phyloP scores from a whole-genome alignment of 2,888 invertebrate genomes.

The Conus canariensis region DNA sequence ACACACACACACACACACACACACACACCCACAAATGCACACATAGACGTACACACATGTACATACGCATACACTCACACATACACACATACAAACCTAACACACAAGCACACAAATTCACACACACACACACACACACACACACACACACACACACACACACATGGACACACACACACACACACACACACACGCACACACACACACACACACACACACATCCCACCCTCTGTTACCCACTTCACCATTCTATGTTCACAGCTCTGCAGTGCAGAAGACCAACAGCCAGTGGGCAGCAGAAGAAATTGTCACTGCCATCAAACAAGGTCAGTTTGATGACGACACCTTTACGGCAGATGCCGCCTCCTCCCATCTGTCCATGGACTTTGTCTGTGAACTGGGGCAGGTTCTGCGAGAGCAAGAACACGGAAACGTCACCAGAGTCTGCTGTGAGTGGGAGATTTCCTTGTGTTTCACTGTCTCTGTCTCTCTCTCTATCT shows the following conservation, averaged over 20 bases:
- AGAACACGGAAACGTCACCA: conserved; percentile 25
- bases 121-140: too few relatives aligned
- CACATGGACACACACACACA: too few relatives aligned
- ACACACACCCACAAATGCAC: too few relatives aligned
- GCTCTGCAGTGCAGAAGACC: conserved; percentile 32
- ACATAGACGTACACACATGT: too few relatives aligned
- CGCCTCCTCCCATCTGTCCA: conserved; percentile 52
- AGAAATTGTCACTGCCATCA: conserved; percentile 60
- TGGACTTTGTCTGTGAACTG: conserved; percentile 55
- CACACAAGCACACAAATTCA: too few relatives aligned
- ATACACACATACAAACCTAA: too few relatives aligned
- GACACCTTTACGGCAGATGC: conserved; percentile 53
- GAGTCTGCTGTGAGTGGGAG: conserved; percentile 40
- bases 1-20: neutral
- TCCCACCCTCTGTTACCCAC: too few relatives aligned
- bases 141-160: too few relatives aligned
- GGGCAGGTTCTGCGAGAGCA: conserved; percentile 60
- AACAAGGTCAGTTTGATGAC: conserved; percentile 56
- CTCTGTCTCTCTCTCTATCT: neutral
- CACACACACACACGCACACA: too few relatives aligned
- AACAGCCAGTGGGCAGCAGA: conserved; percentile 49
- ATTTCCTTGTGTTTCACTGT: neutral
- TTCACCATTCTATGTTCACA: neutral
- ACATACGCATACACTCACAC: too few relatives aligned
- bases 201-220: too few relatives aligned